A percentile compares a stretch with the other conserved stretches of the same genome.
These are phyloP conservation scores for Diaprepes abbreviatus DNA, from an alignment of 2,888 invertebrate genomes.

Conservation along the genomic window DNA sequence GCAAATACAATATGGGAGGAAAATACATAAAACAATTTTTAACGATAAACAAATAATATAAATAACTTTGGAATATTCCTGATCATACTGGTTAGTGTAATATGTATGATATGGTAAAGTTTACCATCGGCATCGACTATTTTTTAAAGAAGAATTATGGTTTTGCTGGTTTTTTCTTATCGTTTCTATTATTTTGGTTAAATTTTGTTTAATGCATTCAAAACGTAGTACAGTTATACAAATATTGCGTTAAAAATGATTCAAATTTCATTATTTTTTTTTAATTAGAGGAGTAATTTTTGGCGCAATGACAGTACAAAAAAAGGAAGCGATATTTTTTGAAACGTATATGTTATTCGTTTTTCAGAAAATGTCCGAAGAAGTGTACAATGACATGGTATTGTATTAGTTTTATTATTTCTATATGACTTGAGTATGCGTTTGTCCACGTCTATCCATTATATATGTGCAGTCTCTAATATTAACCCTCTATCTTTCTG, in stretches of 20 bases:
- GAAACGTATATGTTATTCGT: constrained; percentile 61
- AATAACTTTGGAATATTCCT: too few relatives aligned
- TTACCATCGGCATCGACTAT: too few relatives aligned
- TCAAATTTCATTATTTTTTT: not conserved
- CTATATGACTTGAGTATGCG: constrained; percentile 48
- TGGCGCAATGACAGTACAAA: constrained; percentile 21
- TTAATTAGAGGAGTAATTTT: not conserved
- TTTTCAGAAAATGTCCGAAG: constrained; percentile 88
- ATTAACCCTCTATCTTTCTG: constrained; percentile 23
- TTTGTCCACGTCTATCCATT: constrained; percentile 38
- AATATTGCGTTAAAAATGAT: constrained; percentile 25
- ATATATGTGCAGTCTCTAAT: constrained; percentile 27
- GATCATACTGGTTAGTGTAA: too few relatives aligned
- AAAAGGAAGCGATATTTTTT: constrained; percentile 43
- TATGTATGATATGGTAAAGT: too few relatives aligned
- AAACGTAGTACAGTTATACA: constrained; percentile 31
- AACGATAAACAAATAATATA: too few relatives aligned
- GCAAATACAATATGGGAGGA: too few relatives aligned
- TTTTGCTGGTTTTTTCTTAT: not conserved
- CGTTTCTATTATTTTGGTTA: constrained; percentile 2
- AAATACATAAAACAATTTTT: too few relatives aligned
- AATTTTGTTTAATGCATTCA: constrained; percentile 12
- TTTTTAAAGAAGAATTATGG: too few relatives aligned
- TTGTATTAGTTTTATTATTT: constrained; percentile 68
- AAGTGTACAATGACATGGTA: constrained; percentile 88